These are phyloP conservation scores for Lagorchestes hirsutus DNA, from an alignment of 2,797 vertebrate species.

Conservation along the genomic window DNA sequence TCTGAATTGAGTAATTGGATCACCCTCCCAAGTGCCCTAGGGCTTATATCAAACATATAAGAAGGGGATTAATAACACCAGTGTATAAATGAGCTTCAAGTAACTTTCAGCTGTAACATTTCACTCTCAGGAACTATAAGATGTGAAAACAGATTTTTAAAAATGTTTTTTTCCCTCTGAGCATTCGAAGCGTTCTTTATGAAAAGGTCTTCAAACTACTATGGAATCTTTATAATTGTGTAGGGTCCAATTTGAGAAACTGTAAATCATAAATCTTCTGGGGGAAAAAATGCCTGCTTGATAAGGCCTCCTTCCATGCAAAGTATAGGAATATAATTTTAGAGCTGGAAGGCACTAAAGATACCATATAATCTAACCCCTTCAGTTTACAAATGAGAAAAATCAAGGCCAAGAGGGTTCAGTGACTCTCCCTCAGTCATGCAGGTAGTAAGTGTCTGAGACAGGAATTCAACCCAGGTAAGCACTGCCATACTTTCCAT, in stretches of 20 bases:
- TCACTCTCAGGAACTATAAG: conserved; percentile 68
- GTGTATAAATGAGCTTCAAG: conserved; percentile 70
- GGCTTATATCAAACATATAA: conserved; percentile 80
- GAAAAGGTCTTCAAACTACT: conserved; percentile 35
- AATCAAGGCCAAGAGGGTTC: neutral
- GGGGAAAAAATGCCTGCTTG: conserved; percentile 23
- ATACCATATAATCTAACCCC: neutral
- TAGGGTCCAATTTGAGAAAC: conserved; percentile 14
- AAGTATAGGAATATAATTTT: neutral
- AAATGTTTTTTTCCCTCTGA: conserved; percentile 25
- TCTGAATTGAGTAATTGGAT: conserved; percentile 81
- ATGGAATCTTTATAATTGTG: conserved; percentile 52
- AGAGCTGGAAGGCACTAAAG: neutral
- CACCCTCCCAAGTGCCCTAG: conserved; percentile 72
- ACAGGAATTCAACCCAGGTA: neutral
- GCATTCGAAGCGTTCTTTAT: conserved; percentile 69
- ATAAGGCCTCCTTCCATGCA: conserved; percentile 5
- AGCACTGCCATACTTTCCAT: neutral
- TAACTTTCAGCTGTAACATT: conserved; percentile 69
- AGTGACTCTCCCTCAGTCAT: neutral
- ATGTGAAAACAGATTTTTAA: conserved; percentile 54
- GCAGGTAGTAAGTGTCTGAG: neutral
- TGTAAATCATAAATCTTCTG: conserved; percentile 23
- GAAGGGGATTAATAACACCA: conserved; percentile 80
- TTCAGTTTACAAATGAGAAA: neutral